Evolutionary conservation across 2,797 vertebrate species (phyloP).

Genomic region (Melanogrammus aeglefinus): DNA sequence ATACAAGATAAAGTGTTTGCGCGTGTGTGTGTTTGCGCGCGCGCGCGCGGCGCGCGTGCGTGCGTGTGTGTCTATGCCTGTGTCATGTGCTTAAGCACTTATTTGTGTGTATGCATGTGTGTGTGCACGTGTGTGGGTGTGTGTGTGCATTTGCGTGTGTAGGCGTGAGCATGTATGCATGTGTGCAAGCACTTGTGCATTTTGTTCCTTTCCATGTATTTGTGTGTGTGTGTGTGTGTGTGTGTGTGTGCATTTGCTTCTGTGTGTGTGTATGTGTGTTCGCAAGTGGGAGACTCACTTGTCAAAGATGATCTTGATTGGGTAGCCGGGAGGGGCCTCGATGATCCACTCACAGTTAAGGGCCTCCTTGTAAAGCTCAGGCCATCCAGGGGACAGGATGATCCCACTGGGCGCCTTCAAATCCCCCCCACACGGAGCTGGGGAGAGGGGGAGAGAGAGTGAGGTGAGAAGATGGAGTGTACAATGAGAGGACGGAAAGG

Average conservation of each 20-base stretch:
- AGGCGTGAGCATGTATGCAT: background rate
- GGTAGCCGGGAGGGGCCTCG: slow-evolving; percentile 95
- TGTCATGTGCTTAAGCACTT: background rate
- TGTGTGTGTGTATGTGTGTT: slow-evolving; percentile 3
- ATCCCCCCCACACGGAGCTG: slow-evolving; percentile 94
- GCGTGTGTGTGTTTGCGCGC: background rate
- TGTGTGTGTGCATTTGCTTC: background rate
- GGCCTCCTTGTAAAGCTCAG: slow-evolving; percentile 98
- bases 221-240: too few relatives aligned
- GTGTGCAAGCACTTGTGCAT: background rate
- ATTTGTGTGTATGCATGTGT: background rate
- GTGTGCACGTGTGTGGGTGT: background rate
- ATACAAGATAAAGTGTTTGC: background rate
- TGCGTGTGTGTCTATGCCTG: background rate
- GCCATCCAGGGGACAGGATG: slow-evolving; percentile 98
- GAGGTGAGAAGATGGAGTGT: background rate
- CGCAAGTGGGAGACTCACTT: slow-evolving; percentile 76
- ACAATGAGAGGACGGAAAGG: too few relatives aligned
- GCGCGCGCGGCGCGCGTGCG: background rate
- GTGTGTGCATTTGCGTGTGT: background rate
- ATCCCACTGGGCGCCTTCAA: slow-evolving; percentile 92
- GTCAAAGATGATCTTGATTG: slow-evolving; percentile 99
- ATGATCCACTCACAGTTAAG: slow-evolving; percentile 98
- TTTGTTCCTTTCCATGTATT: background rate
- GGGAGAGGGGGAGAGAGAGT: background rate